Conservation (phyloP, 2,113 vertebrate species). For the Phalacrocorax pelagicus region DNA sequence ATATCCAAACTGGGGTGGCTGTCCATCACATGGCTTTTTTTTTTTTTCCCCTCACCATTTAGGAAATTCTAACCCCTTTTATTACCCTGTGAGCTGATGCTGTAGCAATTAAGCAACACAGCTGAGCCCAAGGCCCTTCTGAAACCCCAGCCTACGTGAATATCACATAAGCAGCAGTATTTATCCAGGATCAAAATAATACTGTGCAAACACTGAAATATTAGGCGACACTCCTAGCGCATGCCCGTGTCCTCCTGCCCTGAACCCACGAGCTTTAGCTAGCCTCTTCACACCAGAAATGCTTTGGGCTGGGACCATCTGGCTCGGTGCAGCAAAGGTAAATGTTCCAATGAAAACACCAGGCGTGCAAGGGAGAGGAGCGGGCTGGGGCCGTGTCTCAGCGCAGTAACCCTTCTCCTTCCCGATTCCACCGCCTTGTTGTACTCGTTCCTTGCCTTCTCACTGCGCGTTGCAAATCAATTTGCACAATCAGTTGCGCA, state of each 20-base stretch:
- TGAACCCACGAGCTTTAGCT: not conserved
- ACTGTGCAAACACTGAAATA: not conserved
- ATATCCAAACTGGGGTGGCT: not conserved
- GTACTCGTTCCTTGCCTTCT: not conserved
- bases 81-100: not conserved
- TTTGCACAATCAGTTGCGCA: too few species aligned
- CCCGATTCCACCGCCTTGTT: not conserved
- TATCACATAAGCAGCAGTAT: not conserved
- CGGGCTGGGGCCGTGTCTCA: not conserved
- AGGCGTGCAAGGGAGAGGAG: accelerated
- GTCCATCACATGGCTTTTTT: not conserved
- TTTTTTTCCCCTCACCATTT: not conserved
- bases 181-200: not conserved
- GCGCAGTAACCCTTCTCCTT: not conserved
- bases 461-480: too few species aligned
- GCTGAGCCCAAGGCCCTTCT: not conserved
- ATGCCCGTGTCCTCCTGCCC: not conserved
- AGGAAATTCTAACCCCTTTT: not conserved
- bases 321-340: not conserved
- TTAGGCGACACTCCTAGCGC: not conserved
- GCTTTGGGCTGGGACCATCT: not conserved
- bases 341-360: not conserved
- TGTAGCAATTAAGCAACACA: not conserved
- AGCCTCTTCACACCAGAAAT: not conserved
- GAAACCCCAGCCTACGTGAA: not conserved